Evolutionary conservation across 2,888 invertebrate genomes (phyloP).

Genomic region (Thumatha senex): DNA sequence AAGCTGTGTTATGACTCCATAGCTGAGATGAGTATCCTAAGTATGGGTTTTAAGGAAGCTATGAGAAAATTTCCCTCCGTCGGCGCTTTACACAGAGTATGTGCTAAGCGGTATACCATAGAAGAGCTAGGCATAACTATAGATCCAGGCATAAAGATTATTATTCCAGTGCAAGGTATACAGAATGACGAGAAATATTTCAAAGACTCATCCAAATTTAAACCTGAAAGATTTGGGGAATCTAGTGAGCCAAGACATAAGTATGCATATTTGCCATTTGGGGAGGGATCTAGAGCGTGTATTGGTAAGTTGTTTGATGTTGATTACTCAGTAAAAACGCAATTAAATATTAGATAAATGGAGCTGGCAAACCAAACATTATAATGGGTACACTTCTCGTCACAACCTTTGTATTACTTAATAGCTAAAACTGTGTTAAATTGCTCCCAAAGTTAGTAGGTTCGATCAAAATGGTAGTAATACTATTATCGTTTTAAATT

Average conservation of each 20-base stretch:
- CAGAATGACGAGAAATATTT: conserved; percentile 63
- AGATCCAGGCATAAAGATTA: conserved; percentile 58
- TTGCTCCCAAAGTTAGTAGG: too few relatives aligned
- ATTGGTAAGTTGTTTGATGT: conserved; percentile 47
- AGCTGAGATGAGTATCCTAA: conserved; percentile 51
- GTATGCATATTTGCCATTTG: conserved; percentile 59
- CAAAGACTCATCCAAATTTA: conserved; percentile 51
- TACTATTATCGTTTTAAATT: too few relatives aligned
- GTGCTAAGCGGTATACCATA: conserved; percentile 48
- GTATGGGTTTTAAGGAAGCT: conserved; percentile 57
- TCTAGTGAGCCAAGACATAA: conserved; percentile 32
- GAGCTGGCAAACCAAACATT: too few relatives aligned
- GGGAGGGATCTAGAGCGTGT: conserved; percentile 60
- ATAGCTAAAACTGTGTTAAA: too few relatives aligned
- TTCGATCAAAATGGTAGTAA: too few relatives aligned
- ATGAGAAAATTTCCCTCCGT: conserved; percentile 58
- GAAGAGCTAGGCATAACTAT: conserved; percentile 50
- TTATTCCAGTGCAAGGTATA: conserved; percentile 58
- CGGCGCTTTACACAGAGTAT: conserved; percentile 53
- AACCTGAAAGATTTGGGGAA: conserved; percentile 52
- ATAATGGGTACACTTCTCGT: too few relatives aligned
- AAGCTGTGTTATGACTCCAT: conserved; percentile 62
- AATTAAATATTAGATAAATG: too few relatives aligned
- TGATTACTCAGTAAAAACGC: too few relatives aligned
- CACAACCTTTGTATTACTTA: too few relatives aligned